phyloP scores from a whole-genome alignment of 1,140 invertebrate species.

The Kradibia gibbosae region DNA sequence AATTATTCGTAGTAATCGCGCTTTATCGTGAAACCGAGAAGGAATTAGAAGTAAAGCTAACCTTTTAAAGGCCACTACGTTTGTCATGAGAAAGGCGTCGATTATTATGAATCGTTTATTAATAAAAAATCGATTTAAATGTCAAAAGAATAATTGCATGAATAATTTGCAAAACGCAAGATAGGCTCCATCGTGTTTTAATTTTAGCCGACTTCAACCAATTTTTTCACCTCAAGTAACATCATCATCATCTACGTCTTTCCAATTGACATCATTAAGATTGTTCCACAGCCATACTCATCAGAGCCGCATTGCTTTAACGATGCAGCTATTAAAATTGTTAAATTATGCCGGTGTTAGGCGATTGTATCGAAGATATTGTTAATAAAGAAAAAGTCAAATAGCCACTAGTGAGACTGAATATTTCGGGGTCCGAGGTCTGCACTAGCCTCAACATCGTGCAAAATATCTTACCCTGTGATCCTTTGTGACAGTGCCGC shows the following conservation, averaged over 20 bases:
- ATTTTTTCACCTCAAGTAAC: slow-evolving; percentile 15
- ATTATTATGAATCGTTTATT: slow-evolving; percentile 7
- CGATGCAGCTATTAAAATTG: neutral
- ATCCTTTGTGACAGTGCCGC: neutral
- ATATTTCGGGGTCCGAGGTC: neutral
- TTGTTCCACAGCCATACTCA: neutral
- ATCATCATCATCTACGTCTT: neutral
- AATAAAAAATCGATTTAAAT: neutral
- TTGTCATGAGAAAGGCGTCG: neutral
- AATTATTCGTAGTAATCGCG: neutral
- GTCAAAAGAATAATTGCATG: slow-evolving; percentile 20
- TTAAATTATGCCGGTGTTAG: slow-evolving; percentile 31
- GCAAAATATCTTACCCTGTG: neutral
- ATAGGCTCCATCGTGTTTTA: no score
- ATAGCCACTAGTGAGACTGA: neutral
- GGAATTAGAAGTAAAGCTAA: neutral
- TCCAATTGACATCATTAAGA: neutral
- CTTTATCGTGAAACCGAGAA: slow-evolving; percentile 14
- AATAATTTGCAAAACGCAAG: slow-evolving; percentile 32
- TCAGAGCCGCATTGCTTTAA: neutral
- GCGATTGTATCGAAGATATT: neutral
- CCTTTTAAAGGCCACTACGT: neutral
- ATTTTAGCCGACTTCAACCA: neutral
- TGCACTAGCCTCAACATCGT: neutral
- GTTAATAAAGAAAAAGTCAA: neutral